Percentiles rank a stretch among this genome's conserved stretches.
phyloP scores from a whole-genome alignment of 2,888 invertebrate species.

The Yponomeuta sedellus region DNA sequence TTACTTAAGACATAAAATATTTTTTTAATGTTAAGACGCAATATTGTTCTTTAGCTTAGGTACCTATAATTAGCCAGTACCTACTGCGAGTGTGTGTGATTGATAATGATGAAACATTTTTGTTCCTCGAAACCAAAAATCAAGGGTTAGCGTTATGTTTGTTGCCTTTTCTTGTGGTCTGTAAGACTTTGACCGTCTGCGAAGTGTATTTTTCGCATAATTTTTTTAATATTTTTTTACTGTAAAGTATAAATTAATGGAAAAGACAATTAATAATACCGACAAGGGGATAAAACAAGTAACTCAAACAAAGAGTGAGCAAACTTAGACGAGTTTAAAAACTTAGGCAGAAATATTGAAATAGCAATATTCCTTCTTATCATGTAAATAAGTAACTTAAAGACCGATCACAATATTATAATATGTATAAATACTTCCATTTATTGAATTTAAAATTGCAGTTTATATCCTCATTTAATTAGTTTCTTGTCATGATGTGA shows the following conservation, averaged over 20 bases:
- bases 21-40: not conserved
- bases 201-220: not conserved
- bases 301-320: not conserved
- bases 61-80: not conserved
- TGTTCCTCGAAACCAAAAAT: conserved; percentile 10
- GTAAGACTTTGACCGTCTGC: not conserved
- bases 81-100: conserved; percentile 13
- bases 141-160: not conserved
- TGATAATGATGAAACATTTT: not conserved
- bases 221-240: no score
- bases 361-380: not conserved
- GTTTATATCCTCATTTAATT: not conserved
- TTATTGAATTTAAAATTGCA: not conserved
- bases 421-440: not conserved
- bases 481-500: not conserved
- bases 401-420: not conserved
- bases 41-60: not conserved
- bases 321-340: not conserved
- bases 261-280: not conserved
- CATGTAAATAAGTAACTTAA: not conserved
- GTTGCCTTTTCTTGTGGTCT: not conserved
- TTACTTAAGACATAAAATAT: not conserved
- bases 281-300: no score
- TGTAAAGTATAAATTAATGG: no score
- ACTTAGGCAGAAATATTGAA: not conserved